Evolutionary conservation across 1,140 invertebrate genomes (phyloP), one percentile per base, ranked within the genome.

Genomic region (Ctenoplectra terminalis): DNA sequence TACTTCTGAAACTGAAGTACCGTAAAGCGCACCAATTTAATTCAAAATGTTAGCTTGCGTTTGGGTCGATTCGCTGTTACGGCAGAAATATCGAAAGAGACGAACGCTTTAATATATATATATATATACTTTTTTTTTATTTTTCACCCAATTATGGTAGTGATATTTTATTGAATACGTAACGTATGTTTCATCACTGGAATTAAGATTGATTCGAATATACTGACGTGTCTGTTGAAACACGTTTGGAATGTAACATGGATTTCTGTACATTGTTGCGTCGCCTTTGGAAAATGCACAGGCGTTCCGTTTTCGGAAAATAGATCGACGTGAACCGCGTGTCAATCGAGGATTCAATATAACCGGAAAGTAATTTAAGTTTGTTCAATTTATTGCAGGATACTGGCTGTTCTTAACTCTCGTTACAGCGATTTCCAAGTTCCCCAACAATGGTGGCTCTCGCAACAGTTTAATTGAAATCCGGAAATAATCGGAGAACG

Each of bases 391-490:
- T 81, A 74, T 74, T 56, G 78, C 48, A n/a, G 70, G 2, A 46
- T 37, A 54, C 8, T 17, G 60, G 34, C 23, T 26, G 61, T 75
- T 74, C 78, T 64, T 64, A 74, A 54, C 50, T 74, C 50, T 63
- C 70, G 78, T 80, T 80, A 80, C 58, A 54, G 31, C 56, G 34
- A 64, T 66, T 37, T 40, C 60, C 43, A 72, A 74, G 61, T 64
- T 74, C 31, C 11, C 54, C 52, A 50, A 46, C 76, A 70, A 43
- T 61, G 37, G 17, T 6, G 26, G 48, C 34, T 56, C 60, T 52
- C 29, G 60, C 40, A 66, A 74, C 71, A 75, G 71, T 81, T 81
- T 81, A 81, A 81, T 81, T 81, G 78, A 66, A 81, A 81, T 58
- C 40, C 50, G 60, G 50, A 56, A 66, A 66, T 81, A 74, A 81